Evolutionary conservation across 2,113 vertebrate genomes (phyloP).

Genomic region (Cranoglanis bouderius): DNA sequence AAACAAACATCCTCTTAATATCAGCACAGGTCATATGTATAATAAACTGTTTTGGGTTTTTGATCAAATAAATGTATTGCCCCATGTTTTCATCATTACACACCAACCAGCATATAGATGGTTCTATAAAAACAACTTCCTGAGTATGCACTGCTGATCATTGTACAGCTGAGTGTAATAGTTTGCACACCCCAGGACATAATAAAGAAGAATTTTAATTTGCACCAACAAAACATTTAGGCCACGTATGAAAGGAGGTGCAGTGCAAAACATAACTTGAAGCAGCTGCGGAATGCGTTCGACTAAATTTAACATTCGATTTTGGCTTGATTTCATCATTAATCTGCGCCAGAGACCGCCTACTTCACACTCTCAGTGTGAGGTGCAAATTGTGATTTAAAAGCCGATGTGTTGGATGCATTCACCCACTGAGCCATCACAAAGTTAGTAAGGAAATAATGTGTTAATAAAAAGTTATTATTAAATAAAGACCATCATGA

Average conservation of each 20-base stretch:
- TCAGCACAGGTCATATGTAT: background rate
- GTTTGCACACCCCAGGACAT: background rate
- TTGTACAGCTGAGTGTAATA: background rate
- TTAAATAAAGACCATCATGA: background rate
- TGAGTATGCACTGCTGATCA: background rate
- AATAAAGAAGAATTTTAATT: background rate
- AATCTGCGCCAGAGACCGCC: conserved; percentile 11
- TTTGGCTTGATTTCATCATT: conserved; percentile 7
- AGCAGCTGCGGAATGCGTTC: background rate
- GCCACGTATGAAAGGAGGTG: background rate
- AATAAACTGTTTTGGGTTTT: background rate
- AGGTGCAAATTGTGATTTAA: conserved; percentile 19
- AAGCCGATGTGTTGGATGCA: background rate
- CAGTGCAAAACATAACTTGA: background rate
- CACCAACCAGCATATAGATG: background rate
- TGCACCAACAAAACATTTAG: background rate
- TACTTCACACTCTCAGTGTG: conserved; percentile 15
- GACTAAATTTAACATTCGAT: conserved; percentile 5
- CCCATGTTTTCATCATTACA: background rate
- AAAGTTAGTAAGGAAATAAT: background rate
- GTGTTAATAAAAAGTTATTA: background rate
- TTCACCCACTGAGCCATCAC: conserved; percentile 1
- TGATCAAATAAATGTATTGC: background rate
- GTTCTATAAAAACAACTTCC: background rate
- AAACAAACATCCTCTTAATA: background rate